Conservation (phyloP, 2,113 vertebrate genomes). For the Pterocles gutturalis region DNA sequence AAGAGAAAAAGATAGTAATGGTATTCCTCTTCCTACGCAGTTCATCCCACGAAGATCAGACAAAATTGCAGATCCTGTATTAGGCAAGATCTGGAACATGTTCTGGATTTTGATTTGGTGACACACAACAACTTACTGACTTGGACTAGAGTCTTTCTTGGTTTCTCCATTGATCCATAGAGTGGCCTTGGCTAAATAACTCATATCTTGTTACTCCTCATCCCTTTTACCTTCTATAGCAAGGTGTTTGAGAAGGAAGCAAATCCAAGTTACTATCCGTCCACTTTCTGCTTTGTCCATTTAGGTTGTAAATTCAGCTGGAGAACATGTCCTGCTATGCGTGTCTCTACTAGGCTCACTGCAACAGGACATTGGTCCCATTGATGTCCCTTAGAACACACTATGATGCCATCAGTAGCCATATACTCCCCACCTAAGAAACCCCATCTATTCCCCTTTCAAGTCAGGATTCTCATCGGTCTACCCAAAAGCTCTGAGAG, state of each 20-base stretch:
- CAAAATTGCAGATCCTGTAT: background rate
- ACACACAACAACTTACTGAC: background rate
- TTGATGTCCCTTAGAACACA: background rate
- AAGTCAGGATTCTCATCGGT: background rate
- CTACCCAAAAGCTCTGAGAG: slow-evolving; percentile 27
- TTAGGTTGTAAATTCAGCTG: background rate
- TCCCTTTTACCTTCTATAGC: background rate
- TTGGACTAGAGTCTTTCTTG: background rate
- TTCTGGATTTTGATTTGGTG: background rate
- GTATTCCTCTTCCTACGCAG: background rate
- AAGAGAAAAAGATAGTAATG: background rate
- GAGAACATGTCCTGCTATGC: background rate
- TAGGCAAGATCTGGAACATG: background rate
- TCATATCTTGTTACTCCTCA: background rate
- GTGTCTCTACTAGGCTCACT: rapidly evolving
- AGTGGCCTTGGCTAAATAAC: background rate
- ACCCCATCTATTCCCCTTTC: background rate
- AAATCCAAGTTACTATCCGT: background rate
- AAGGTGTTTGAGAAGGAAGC: background rate
- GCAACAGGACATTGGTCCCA: background rate
- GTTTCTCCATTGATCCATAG: background rate
- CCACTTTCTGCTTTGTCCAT: background rate
- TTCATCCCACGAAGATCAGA: background rate
- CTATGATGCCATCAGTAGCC: background rate
- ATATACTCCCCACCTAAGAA: background rate